phyloP scores from a whole-genome alignment of 2,113 vertebrate species.

The Cololabis saira region DNA sequence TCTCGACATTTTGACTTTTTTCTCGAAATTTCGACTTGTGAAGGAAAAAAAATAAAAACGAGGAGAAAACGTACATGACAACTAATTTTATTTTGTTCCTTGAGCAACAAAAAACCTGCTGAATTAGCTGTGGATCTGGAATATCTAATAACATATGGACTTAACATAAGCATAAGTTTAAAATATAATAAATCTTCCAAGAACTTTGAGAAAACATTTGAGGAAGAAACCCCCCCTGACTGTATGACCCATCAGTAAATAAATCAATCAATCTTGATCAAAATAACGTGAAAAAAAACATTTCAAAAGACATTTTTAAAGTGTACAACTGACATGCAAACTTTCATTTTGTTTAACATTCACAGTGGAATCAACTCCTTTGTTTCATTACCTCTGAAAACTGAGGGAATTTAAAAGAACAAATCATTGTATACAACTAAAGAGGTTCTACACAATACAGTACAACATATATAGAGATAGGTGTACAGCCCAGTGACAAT shows the following conservation, averaged over 20 bases:
- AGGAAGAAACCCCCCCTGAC: constrained; percentile 9
- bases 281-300: constrained; percentile 21
- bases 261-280: constrained; percentile 24
- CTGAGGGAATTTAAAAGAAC: constrained; percentile 49
- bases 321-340: constrained; percentile 29
- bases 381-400: constrained; percentile 62
- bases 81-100: constrained; percentile 61
- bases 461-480: constrained; percentile 58
- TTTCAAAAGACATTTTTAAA: constrained; percentile 34
- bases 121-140: constrained; percentile 7
- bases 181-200: constrained; percentile 21
- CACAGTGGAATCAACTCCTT: constrained; percentile 46
- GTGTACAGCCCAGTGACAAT: constrained; percentile 36
- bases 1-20: too few species aligned
- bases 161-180: constrained; percentile 31
- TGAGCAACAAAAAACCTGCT: constrained; percentile 31
- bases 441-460: constrained; percentile 58
- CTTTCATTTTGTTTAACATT: constrained; percentile 36
- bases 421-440: constrained; percentile 31
- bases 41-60: background rate
- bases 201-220: background rate
- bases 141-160: constrained; percentile 48
- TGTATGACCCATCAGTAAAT: constrained; percentile 14
- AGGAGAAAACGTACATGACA: background rate
- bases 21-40: too few species aligned